Percentiles rank a stretch among this genome's conserved stretches.
These are phyloP conservation scores for Ariopsis seemanni DNA, from an alignment of 2,113 vertebrate species.

Conservation along the genomic window DNA sequence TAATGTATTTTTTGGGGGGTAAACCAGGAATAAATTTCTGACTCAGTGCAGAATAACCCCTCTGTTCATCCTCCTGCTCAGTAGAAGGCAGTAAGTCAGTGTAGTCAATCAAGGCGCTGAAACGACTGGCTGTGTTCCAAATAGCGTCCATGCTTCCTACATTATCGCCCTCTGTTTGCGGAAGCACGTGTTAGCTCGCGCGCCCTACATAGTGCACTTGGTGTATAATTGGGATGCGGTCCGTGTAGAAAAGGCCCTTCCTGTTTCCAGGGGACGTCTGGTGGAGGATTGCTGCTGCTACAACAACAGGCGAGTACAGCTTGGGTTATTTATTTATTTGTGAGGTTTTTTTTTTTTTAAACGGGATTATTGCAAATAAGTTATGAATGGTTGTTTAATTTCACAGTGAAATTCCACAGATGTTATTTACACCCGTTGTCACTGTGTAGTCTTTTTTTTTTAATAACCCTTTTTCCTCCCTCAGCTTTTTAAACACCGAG, in stretches of 20 bases:
- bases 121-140: not conserved
- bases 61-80: not conserved
- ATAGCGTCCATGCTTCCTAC: not conserved
- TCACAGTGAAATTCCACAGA: not conserved
- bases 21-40: too few species aligned
- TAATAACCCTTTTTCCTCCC: not conserved
- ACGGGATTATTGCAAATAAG: not conserved
- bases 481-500: not conserved
- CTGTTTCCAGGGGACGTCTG: conserved; percentile 58
- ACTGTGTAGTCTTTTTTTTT: not conserved
- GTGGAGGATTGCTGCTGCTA: conserved; percentile 66
- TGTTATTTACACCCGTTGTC: not conserved
- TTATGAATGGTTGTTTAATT: not conserved
- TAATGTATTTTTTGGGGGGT: too few species aligned
- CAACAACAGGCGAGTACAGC: conserved; percentile 70
- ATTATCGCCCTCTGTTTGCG: not conserved
- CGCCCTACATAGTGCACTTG: not conserved
- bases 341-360: conserved; percentile 27
- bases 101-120: not conserved
- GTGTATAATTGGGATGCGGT: not conserved
- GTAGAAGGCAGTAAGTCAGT: not conserved
- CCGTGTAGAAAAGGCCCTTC: not conserved
- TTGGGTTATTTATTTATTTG: conserved; percentile 21
- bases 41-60: too few species aligned
- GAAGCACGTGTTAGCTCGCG: not conserved